A percentile compares a stretch with the other conserved stretches of the same genome.
Evolutionary conservation across 1,140 invertebrate species (phyloP).

Genomic region (Cryptotermes secundus): DNA sequence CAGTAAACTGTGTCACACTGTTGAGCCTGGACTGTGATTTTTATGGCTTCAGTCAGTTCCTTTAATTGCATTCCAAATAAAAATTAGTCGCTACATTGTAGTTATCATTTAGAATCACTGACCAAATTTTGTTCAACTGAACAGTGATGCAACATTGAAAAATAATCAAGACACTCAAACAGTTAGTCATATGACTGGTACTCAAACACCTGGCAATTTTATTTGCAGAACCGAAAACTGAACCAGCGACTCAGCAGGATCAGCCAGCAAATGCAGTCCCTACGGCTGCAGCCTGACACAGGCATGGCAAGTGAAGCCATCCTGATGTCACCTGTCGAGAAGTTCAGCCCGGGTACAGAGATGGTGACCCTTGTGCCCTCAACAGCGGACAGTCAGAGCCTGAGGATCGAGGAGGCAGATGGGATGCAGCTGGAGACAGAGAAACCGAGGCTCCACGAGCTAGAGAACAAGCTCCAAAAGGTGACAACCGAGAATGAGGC

Average conservation of each 20-base stretch:
- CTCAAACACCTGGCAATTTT: neutral
- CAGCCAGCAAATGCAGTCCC: neutral
- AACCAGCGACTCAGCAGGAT: neutral
- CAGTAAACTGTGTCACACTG: no score
- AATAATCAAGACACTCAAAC: no score
- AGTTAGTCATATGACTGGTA: no score
- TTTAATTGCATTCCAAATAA: no score
- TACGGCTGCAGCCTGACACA: conserved; percentile 26
- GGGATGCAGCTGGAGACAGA: neutral
- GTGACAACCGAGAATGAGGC: conserved; percentile 71
- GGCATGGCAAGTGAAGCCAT: conserved; percentile 5
- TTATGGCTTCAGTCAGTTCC: no score
- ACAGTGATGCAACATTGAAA: no score
- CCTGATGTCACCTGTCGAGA: neutral
- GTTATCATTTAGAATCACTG: no score
- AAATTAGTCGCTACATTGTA: no score
- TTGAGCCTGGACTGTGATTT: no score
- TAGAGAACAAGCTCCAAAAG: conserved; percentile 52
- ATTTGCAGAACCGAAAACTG: neutral
- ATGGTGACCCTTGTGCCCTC: neutral
- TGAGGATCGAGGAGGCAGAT: conserved; percentile 17
- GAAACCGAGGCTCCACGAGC: neutral
- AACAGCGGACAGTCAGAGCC: neutral
- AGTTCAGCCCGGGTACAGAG: conserved; percentile 17
- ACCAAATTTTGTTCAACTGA: no score